phyloP scores from a whole-genome alignment of 2,113 vertebrate genomes.

The Austrofundulus limnaeus region DNA sequence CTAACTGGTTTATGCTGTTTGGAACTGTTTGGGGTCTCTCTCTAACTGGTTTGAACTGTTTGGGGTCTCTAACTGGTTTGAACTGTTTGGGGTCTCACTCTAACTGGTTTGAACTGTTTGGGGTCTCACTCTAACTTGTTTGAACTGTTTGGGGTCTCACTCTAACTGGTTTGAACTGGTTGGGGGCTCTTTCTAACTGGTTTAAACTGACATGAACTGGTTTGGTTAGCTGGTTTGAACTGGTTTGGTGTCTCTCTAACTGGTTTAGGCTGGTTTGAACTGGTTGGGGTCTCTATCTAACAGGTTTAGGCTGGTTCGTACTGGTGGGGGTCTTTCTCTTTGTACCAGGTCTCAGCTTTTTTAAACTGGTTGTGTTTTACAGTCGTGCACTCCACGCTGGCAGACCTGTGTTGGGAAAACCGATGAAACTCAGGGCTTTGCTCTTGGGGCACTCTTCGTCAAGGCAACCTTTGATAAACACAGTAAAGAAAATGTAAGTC shows the following conservation, averaged over 20 bases:
- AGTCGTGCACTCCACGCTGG: slow-evolving; percentile 96
- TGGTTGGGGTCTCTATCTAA: not conserved
- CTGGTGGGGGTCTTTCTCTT: not conserved
- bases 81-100: not conserved
- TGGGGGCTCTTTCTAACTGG: too few species aligned
- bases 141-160: not conserved
- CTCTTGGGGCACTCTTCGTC: slow-evolving; percentile 93
- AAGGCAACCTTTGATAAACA: slow-evolving; percentile 94
- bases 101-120: not conserved
- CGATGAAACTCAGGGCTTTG: slow-evolving; percentile 94
- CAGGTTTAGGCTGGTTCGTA: not conserved
- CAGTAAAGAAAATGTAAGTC: slow-evolving; percentile 89
- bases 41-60: not conserved
- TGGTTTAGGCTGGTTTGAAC: not conserved
- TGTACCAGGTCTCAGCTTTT: not conserved
- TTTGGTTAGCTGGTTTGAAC: not conserved
- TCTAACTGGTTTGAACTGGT: not conserved
- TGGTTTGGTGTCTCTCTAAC: not conserved
- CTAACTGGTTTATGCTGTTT: not conserved
- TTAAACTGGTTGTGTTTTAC: slow-evolving; percentile 21
- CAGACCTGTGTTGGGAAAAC: slow-evolving; percentile 97
- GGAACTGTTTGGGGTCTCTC: too few species aligned
- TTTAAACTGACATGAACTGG: not conserved
- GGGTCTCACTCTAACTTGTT: too few species aligned
- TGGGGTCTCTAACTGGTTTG: not conserved